These are phyloP conservation scores for Drosophila watanabei DNA, from an alignment of 1,140 invertebrate genomes.

Conservation along the genomic window DNA sequence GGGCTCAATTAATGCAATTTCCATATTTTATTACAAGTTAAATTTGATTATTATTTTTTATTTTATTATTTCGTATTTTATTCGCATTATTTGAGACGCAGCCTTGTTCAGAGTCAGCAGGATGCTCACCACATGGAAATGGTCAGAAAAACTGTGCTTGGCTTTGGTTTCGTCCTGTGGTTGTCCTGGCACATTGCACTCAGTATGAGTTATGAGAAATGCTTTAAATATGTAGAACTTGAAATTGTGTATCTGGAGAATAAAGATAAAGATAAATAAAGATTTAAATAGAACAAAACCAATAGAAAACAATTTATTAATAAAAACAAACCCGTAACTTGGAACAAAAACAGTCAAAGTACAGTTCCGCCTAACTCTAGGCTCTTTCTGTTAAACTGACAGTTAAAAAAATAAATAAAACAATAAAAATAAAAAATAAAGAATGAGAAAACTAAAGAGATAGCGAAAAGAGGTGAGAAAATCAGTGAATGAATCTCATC, in stretches of 20 bases:
- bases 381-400: conserved; percentile 40
- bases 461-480: conserved; percentile 18
- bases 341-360: neutral
- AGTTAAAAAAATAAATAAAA: neutral
- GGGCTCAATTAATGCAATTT: neutral
- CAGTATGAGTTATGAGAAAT: neutral
- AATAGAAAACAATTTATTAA: neutral
- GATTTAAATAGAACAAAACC: neutral
- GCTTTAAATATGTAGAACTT: conserved; percentile 1
- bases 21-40: neutral
- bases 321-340: neutral
- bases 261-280: neutral
- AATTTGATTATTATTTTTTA: conserved; percentile 7
- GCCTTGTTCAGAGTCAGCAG: neutral
- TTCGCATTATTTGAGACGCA: conserved; percentile 2
- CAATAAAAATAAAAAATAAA: neutral
- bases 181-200: conserved; percentile 11
- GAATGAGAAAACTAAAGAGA: neutral
- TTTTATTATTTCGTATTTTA: neutral
- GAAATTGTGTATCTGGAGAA: neutral
- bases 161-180: neutral
- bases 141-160: conserved; percentile 4
- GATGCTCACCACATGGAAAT: conserved; percentile 8
- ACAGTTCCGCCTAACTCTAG: conserved; percentile 26
- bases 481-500: conserved; percentile 49